Conservation (phyloP, 2,888 invertebrate genomes). For the Epirrita christyi region DNA sequence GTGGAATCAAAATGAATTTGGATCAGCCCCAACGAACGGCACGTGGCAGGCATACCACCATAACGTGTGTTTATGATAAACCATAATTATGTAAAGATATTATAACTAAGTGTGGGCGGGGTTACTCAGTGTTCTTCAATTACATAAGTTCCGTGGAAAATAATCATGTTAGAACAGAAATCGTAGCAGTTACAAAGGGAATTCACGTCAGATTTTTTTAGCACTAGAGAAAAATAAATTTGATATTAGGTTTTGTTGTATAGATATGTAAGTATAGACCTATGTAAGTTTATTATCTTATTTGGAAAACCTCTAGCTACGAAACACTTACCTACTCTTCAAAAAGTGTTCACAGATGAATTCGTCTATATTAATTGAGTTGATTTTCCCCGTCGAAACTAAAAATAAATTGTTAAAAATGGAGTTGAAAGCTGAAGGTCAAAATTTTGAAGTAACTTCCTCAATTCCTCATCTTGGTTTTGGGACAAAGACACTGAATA, state of each 20-base stretch:
- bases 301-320: too few relatives aligned
- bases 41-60: slow-evolving; percentile 23
- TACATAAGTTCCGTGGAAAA: background rate
- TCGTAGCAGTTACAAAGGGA: background rate
- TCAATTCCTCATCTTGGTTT: slow-evolving; percentile 58
- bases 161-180: background rate
- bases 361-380: slow-evolving; percentile 18
- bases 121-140: background rate
- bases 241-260: too few relatives aligned
- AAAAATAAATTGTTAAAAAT: slow-evolving; percentile 48
- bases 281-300: too few relatives aligned
- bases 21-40: slow-evolving; percentile 28
- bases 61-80: slow-evolving; percentile 10
- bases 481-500: slow-evolving; percentile 67
- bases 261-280: too few relatives aligned
- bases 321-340: too few relatives aligned
- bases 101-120: too few relatives aligned
- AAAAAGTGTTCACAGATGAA: background rate
- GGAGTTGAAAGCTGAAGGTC: slow-evolving; percentile 59
- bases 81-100: slow-evolving; percentile 1
- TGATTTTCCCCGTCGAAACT: slow-evolving; percentile 45
- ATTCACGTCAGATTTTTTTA: background rate
- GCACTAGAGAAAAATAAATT: too few relatives aligned
- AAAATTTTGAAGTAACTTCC: slow-evolving; percentile 60
- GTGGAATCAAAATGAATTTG: slow-evolving; percentile 28